Evolutionary conservation across 1,140 invertebrate genomes (phyloP), one percentile per base, ranked within the genome.

Genomic region (Drosophila quadrilineata): DNA sequence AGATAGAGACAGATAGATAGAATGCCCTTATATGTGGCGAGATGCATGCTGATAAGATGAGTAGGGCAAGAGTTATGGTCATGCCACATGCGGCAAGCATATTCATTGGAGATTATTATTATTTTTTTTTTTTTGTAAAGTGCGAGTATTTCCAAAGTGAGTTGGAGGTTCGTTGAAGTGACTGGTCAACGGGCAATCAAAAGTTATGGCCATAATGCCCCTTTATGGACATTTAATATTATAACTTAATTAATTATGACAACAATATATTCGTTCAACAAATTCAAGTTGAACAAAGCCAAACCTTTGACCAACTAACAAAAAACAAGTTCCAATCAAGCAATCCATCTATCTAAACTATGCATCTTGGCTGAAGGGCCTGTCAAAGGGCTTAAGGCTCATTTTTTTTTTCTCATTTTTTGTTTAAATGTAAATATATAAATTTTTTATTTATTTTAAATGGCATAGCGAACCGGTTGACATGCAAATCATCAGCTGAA

Each of bases 161-260:
- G n/a, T n/a, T n/a, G n/a, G n/a, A n/a, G n/a, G n/a, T n/a, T n/a
- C n/a, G n/a, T n/a, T n/a, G n/a, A n/a, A n/a, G n/a, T n/a, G n/a
- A n/a, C n/a, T n/a, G n/a, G n/a, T n/a, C 66, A 31, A 75, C 56
- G 45, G 45, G 38, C 57, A 31, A 26, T 53, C 68, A 71, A 77
- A 76, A 82, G 74, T 82, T 82, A 82, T 82, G 77, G 65, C 60
- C 79, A 75, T 82, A 82, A 82, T 82, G 73, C 77, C 77, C 73
- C 70, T 82, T 82, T 82, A 82, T 82, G 77, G 77, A 52, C 70
- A 64, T 82, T 82, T 82, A 82, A 82, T 82, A 82, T 82, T 85
- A 82, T 85, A 82, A 85, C 77, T 82, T 82, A 82, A 82, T 82
- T 82, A 82, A 82, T 82, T 82, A 82, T 74, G 77, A 84, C 73